These are phyloP conservation scores for Neoitamus cyanurus DNA, from an alignment of 2,888 invertebrate genomes.

Conservation along the genomic window DNA sequence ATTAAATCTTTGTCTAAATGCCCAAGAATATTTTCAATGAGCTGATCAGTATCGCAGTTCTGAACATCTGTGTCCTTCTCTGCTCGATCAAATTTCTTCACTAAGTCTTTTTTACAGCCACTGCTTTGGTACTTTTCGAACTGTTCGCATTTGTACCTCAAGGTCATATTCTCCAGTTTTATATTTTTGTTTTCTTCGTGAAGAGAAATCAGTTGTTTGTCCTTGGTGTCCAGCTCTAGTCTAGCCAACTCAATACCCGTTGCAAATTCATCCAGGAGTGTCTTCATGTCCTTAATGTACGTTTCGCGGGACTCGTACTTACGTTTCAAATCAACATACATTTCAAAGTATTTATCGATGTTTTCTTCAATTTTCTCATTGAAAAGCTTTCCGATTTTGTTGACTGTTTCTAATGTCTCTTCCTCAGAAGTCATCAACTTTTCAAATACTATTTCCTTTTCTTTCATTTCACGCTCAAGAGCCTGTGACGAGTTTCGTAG, in stretches of 20 bases:
- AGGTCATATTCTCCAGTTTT: slow-evolving; percentile 64
- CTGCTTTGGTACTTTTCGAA: slow-evolving; percentile 47
- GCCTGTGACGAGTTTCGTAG: slow-evolving; percentile 61
- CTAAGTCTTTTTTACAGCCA: slow-evolving; percentile 56
- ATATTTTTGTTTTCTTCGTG: slow-evolving; percentile 64
- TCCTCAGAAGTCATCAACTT: slow-evolving; percentile 65
- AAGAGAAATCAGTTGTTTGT: slow-evolving; percentile 60
- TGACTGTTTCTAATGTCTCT: slow-evolving; percentile 65
- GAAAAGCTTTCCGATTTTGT: slow-evolving; percentile 66
- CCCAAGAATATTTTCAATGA: slow-evolving; percentile 53
- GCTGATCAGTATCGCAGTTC: slow-evolving; percentile 47
- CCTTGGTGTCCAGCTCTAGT: slow-evolving; percentile 65
- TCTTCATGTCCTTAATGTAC: slow-evolving; percentile 66
- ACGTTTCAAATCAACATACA: slow-evolving; percentile 64
- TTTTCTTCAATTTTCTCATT: slow-evolving; percentile 65
- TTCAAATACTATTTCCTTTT: slow-evolving; percentile 64
- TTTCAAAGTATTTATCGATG: slow-evolving; percentile 63
- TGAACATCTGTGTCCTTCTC: slow-evolving; percentile 47
- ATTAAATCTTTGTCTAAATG: slow-evolving; percentile 47
- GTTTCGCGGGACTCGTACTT: slow-evolving; percentile 65
- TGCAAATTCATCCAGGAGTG: slow-evolving; percentile 65
- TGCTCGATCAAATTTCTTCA: slow-evolving; percentile 45
- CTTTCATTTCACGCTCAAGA: slow-evolving; percentile 64
- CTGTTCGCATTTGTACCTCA: slow-evolving; percentile 57
- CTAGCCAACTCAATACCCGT: slow-evolving; percentile 65